Evolutionary conservation across 2,797 vertebrate species (phyloP).

Genomic region (Alouatta caraya): DNA sequence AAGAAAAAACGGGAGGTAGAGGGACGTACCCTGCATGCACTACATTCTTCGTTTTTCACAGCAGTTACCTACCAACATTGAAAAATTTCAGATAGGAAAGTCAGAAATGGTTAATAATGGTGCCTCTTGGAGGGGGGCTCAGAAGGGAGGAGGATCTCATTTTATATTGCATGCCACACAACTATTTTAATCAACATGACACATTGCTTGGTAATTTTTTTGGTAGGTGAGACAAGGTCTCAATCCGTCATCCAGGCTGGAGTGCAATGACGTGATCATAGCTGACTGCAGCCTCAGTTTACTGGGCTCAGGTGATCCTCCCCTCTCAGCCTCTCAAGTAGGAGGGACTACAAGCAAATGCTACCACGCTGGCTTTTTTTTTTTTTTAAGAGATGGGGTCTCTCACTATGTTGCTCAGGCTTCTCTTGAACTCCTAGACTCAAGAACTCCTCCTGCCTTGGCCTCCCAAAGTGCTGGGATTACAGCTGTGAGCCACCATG

Average conservation of each 20-base stretch:
- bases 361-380: background rate
- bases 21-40: background rate
- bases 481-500: background rate
- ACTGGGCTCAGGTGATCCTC: background rate
- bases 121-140: background rate
- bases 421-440: background rate
- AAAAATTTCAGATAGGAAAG: background rate
- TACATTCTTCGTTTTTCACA: background rate
- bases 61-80: background rate
- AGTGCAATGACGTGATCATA: background rate
- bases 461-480: background rate
- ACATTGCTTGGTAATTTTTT: background rate
- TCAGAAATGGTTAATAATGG: background rate
- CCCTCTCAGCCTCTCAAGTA: background rate
- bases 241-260: background rate
- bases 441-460: background rate
- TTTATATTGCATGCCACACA: background rate
- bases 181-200: slow-evolving; percentile 13
- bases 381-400: background rate
- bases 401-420: background rate
- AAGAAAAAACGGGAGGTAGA: background rate
- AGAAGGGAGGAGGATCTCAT: no score
- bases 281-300: background rate
- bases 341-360: background rate
- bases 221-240: background rate